Evolutionary conservation across 2,888 invertebrate species (phyloP).

Genomic region (Cremastinae sp.): DNA sequence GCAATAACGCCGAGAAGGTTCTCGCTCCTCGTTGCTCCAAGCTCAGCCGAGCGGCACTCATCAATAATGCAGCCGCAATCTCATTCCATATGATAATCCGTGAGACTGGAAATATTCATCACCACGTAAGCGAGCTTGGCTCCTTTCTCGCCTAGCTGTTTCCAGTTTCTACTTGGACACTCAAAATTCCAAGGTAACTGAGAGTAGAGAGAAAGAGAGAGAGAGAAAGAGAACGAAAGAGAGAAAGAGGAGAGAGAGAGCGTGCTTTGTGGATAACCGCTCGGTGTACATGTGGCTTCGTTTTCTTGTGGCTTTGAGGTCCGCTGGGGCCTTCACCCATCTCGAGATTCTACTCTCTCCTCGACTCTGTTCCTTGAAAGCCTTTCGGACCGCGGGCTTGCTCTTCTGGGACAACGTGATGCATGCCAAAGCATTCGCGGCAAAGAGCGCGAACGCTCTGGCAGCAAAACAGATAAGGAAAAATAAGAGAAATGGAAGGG

Average conservation of each 20-base stretch:
- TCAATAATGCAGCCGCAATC: slow-evolving; percentile 77
- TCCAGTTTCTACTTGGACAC: slow-evolving; percentile 51
- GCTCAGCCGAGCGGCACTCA: slow-evolving; percentile 61
- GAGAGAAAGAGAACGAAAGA: slow-evolving; percentile 29
- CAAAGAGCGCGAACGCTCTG: slow-evolving; percentile 36
- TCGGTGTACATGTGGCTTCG: slow-evolving; percentile 40
- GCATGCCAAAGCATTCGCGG: slow-evolving; percentile 72
- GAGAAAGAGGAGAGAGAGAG: too few species aligned
- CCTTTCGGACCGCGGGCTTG: slow-evolving; percentile 61
- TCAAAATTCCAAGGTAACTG: slow-evolving; percentile 53
- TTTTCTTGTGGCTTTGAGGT: slow-evolving; percentile 60
- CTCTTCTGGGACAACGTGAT: slow-evolving; percentile 67
- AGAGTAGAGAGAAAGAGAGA: slow-evolving; percentile 32
- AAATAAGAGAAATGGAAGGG: slow-evolving; percentile 62
- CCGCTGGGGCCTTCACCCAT: slow-evolving; percentile 61
- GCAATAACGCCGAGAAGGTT: slow-evolving; percentile 64
- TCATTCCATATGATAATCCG: slow-evolving; percentile 77
- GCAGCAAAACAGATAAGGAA: slow-evolving; percentile 51
- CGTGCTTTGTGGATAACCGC: slow-evolving; percentile 32
- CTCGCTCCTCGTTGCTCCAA: slow-evolving; percentile 55
- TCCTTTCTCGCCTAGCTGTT: slow-evolving; percentile 57
- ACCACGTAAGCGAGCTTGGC: slow-evolving; percentile 67
- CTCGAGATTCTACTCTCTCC: slow-evolving; percentile 60
- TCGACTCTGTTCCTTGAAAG: slow-evolving; percentile 45
- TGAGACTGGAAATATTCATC: slow-evolving; percentile 76